A percentile compares a stretch with the other conserved stretches of the same genome.
Evolutionary conservation across 2,113 vertebrate genomes (phyloP).

Genomic region (Rostratula benghalensis): DNA sequence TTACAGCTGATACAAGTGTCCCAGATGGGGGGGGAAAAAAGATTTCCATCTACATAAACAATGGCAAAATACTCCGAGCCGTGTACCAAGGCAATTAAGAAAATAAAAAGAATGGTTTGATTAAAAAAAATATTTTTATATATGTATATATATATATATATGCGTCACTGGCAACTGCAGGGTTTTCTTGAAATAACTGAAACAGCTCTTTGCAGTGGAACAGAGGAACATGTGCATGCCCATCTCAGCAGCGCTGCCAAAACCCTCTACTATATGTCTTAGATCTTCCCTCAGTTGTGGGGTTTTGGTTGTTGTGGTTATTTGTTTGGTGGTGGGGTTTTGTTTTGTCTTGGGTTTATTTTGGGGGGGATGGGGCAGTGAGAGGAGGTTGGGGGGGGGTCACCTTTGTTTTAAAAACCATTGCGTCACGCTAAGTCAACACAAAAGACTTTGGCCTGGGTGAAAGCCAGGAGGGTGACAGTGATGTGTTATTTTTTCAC

Average conservation of each 20-base stretch:
- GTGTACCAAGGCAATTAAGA: background rate
- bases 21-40: background rate
- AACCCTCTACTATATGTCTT: background rate
- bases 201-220: background rate
- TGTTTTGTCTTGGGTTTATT: background rate
- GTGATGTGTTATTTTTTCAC: background rate
- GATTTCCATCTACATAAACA: background rate
- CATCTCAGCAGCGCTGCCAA: background rate
- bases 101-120: background rate
- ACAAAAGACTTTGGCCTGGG: background rate
- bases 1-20: background rate
- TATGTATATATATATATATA: too few relatives aligned
- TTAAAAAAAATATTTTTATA: background rate
- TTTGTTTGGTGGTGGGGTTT: background rate
- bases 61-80: background rate
- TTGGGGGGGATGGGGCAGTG: background rate
- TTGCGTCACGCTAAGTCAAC: background rate
- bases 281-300: background rate
- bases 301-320: background rate
- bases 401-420: background rate
- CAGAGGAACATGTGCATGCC: rapidly evolving
- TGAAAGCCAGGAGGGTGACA: background rate
- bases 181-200: background rate
- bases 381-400: too few relatives aligned
- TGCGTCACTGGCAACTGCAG: background rate